A percentile compares a stretch with the other conserved stretches of the same genome.
Conservation (phyloP, 1,140 invertebrate genomes). For the Trigoniulus corallinus region DNA sequence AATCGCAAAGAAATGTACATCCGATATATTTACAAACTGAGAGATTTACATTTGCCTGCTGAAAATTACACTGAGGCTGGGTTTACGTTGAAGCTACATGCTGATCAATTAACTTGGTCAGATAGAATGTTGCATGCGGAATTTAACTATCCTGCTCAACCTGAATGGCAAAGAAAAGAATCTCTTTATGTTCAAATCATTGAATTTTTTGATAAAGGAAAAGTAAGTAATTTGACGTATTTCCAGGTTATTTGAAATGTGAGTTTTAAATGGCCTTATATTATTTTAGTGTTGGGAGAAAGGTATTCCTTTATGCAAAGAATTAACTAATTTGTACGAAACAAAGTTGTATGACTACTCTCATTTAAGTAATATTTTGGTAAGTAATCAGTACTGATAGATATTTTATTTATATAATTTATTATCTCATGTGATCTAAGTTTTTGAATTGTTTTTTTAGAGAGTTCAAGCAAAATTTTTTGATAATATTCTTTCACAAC, state of each 20-base stretch:
- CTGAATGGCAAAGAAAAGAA: slow-evolving; percentile 87
- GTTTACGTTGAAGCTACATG: slow-evolving; percentile 84
- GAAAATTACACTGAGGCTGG: slow-evolving; percentile 94
- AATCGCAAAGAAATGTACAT: slow-evolving; percentile 92
- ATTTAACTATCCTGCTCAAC: slow-evolving; percentile 41
- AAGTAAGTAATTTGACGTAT: slow-evolving; percentile 33
- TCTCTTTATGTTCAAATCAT: slow-evolving; percentile 79
- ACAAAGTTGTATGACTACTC: slow-evolving; percentile 75
- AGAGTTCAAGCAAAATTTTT: slow-evolving; percentile 71
- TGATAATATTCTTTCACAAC: slow-evolving; percentile 71
- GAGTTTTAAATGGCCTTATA: not conserved
- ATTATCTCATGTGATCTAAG: slow-evolving; percentile 11
- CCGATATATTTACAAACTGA: slow-evolving; percentile 89
- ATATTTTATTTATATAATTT: too few relatives aligned
- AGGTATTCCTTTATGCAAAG: slow-evolving; percentile 81
- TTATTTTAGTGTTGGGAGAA: slow-evolving; percentile 75
- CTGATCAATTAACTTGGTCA: slow-evolving; percentile 75
- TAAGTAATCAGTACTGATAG: too few relatives aligned
- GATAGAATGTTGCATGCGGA: slow-evolving; percentile 42
- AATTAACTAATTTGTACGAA: slow-evolving; percentile 77
- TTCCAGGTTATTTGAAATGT: not conserved
- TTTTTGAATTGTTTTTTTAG: slow-evolving; percentile 14
- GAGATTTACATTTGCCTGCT: slow-evolving; percentile 78
- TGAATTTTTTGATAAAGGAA: slow-evolving; percentile 85
- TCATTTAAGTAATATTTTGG: slow-evolving; percentile 65